These are phyloP conservation scores for Hydractinia echinata DNA, from an alignment of 30 jellyfish, hydroid and myxozoan species.

Conservation along the genomic window DNA sequence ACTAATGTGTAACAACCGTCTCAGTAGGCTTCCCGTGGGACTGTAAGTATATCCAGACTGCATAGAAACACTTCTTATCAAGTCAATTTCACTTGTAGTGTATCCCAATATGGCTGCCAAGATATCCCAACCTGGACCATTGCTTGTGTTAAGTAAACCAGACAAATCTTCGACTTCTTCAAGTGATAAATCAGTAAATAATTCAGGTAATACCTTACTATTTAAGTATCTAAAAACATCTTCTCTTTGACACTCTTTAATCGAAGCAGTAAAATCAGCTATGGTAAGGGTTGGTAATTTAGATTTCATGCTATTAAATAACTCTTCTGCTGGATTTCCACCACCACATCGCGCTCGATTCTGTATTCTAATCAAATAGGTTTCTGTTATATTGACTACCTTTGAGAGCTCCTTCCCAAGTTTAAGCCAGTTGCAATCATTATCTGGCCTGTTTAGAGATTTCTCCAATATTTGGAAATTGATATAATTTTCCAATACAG, in stretches of 20 bases:
- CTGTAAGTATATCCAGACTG: background rate
- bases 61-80: background rate
- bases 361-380: background rate
- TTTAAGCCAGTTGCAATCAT: background rate
- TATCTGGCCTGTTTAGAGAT: background rate
- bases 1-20: background rate
- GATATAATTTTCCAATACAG: background rate
- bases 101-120: background rate
- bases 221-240: background rate
- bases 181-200: background rate
- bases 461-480: background rate
- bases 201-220: background rate
- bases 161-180: background rate
- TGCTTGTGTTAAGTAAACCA: background rate
- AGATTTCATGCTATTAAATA: background rate
- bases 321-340: conserved; percentile 10
- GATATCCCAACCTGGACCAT: conserved; percentile 10
- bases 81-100: conserved; percentile 4
- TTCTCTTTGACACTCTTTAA: background rate
- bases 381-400: background rate
- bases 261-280: background rate
- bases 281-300: background rate
- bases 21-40: conserved; percentile 7
- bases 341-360: background rate
- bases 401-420: background rate